phyloP scores from a whole-genome alignment of 2,888 invertebrate genomes.

The Halocaridina rubra region DNA sequence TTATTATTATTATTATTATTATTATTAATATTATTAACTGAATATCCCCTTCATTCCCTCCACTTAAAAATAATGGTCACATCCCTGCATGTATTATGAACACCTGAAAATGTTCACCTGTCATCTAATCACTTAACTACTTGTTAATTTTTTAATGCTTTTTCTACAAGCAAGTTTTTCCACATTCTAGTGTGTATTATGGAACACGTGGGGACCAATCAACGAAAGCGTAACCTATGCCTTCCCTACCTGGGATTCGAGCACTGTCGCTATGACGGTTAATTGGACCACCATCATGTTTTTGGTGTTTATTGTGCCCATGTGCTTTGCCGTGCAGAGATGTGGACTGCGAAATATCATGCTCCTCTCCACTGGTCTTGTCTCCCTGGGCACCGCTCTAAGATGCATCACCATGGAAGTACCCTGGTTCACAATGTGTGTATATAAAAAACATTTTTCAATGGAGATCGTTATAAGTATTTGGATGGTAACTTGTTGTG shows the following conservation, averaged over 20 bases:
- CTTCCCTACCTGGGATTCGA: slow-evolving; percentile 26
- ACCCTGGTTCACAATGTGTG: slow-evolving; percentile 66
- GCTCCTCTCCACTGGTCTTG: slow-evolving; percentile 64
- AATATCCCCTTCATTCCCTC: background rate
- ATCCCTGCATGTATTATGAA: too few relatives aligned
- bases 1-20: background rate
- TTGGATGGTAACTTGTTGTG: too few relatives aligned
- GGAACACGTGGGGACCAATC: slow-evolving; percentile 40
- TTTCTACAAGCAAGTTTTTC: background rate
- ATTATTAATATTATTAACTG: background rate
- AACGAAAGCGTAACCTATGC: slow-evolving; percentile 12
- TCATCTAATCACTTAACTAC: background rate
- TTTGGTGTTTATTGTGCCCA: slow-evolving; percentile 34
- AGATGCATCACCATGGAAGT: slow-evolving; percentile 66
- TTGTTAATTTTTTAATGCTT: background rate
- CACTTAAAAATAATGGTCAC: background rate
- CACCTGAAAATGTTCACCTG: background rate
- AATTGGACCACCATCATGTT: slow-evolving; percentile 49
- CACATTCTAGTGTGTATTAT: background rate
- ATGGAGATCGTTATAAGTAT: too few relatives aligned
- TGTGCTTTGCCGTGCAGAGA: slow-evolving; percentile 39
- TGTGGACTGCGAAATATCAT: slow-evolving; percentile 37
- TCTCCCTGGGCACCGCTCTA: slow-evolving; percentile 65
- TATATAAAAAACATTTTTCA: too few relatives aligned
- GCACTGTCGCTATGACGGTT: slow-evolving; percentile 53